These are phyloP conservation scores for Ceratothoa steindachneri DNA, from an alignment of 2,888 invertebrate species.

Conservation along the genomic window DNA sequence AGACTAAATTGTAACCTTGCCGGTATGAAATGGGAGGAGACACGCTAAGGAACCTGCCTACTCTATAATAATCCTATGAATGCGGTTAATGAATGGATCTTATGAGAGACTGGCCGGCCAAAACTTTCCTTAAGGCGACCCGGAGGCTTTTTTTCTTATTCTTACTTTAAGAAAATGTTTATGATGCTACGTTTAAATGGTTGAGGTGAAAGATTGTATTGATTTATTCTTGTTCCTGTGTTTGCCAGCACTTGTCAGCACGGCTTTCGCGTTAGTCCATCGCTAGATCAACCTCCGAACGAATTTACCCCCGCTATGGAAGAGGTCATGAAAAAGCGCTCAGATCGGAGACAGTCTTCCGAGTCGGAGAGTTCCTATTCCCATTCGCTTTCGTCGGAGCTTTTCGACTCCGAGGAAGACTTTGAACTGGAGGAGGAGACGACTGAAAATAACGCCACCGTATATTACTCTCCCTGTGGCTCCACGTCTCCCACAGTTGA, in stretches of 20 bases:
- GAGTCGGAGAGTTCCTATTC: background rate
- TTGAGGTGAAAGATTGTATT: too few species aligned
- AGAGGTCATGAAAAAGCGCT: conserved; percentile 2
- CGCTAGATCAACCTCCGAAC: background rate
- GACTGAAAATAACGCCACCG: background rate
- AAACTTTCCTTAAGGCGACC: too few species aligned
- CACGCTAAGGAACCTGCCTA: too few species aligned
- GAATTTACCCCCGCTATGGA: conserved; percentile 22
- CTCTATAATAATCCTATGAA: too few species aligned
- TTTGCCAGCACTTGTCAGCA: background rate
- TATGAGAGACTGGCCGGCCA: too few species aligned
- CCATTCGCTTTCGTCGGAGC: background rate
- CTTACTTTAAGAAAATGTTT: too few species aligned
- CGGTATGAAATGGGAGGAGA: too few species aligned
- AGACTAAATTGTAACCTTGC: too few species aligned
- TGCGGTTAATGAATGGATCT: too few species aligned
- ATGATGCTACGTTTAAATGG: too few species aligned
- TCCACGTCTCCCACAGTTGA: background rate
- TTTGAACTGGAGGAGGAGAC: background rate
- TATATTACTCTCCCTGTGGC: background rate
- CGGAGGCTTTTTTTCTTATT: too few species aligned
- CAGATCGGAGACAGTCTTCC: background rate
- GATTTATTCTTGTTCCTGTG: too few species aligned
- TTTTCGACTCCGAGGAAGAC: background rate
- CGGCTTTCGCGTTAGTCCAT: background rate